Evolutionary conservation across 1,140 invertebrate species (phyloP), one percentile per base, ranked within the genome.

Genomic region (Hyles vespertilio): DNA sequence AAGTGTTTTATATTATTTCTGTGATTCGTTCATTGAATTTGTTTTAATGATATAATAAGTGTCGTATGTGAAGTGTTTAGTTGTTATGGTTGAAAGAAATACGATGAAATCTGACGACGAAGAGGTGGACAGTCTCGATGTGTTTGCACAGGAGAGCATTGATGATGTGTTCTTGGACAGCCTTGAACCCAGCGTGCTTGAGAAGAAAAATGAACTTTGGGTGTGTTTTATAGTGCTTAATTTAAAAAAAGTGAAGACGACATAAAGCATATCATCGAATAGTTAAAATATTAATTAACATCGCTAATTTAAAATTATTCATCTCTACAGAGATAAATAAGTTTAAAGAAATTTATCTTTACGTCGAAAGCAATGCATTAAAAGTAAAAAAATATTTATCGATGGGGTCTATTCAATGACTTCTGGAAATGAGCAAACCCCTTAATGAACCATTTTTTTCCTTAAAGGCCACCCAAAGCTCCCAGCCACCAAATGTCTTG

Each of bases 401-500:
- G 22, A 22, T 22, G 22, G 22, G 22, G 22, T 22, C 22, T 22
- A 22, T 22, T 22, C 22, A 22, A 22, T 22, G 22, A 22, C 22
- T 22, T 22, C 22, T 22, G 22, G 22, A 22, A 22, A 22, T 22
- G 22, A 22, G 22, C 22, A 22, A 22, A 22, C 22, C 22, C 22
- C 22, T 5, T 40, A 40, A 40, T 40, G 8, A 40, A 40, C 1
- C 8, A 40, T 40, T 40, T 40, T 40, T 40, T 40, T 2, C 8
- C 51, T 74, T 75, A 6, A 60, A 88, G 84, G 85, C 71, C 2
- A 81, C 79, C 10, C 79, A 84, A 62, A 85, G 84, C 58, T 77
- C 78, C 11, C 84, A 89, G 56, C 83, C 82, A n/a, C 85, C 91
- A 36, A 91, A 91, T 65, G 90, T 92, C 56, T 67, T 93, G 46